These are phyloP conservation scores for Gopherus flavomarginatus DNA, from an alignment of 2,113 vertebrate genomes.

Conservation along the genomic window DNA sequence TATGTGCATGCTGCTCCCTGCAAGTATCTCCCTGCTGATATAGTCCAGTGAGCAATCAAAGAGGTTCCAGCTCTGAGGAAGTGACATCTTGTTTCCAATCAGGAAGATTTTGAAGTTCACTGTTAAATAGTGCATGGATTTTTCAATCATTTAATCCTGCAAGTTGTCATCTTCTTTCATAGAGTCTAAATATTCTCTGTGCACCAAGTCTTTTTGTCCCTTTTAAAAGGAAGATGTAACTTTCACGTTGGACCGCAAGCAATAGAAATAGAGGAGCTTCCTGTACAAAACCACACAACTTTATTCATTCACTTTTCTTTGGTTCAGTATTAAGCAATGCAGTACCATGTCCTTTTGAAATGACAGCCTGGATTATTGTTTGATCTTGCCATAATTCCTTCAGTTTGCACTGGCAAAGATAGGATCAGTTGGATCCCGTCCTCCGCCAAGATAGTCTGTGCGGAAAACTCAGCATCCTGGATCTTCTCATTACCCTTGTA, in stretches of 20 bases:
- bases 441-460: neutral
- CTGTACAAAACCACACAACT: neutral
- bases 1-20: neutral
- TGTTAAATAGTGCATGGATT: neutral
- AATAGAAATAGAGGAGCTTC: neutral
- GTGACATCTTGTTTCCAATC: neutral
- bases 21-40: neutral
- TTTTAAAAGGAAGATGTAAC: neutral
- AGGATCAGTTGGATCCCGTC: neutral
- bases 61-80: neutral
- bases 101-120: neutral
- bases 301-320: neutral
- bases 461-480: neutral
- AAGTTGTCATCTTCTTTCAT: neutral
- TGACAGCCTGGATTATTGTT: neutral
- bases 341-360: slow-evolving; percentile 9
- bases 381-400: neutral
- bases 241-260: neutral
- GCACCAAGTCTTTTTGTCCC: neutral
- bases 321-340: neutral
- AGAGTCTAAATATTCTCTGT: neutral
- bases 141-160: slow-evolving; percentile 9
- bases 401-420: neutral
- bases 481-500: neutral
- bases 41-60: neutral